Percentiles rank a stretch among this genome's conserved stretches.
Evolutionary conservation across 2,797 vertebrate species (phyloP).

Genomic region (Cephalopachus bancanus): DNA sequence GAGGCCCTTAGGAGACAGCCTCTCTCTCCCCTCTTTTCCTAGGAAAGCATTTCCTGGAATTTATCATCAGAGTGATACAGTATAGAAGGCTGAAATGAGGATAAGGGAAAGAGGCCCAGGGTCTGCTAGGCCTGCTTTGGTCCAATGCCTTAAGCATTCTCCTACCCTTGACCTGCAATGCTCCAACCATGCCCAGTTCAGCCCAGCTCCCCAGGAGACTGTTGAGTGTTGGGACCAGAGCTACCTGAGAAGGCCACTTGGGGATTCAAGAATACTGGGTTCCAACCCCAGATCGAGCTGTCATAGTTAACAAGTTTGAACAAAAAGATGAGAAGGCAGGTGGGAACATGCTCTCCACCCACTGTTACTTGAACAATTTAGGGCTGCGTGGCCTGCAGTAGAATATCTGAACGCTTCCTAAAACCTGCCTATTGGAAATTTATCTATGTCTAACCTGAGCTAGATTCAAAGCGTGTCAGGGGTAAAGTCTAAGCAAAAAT

Average conservation of each 20-base stretch:
- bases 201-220: not conserved
- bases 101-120: not conserved
- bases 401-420: too few species aligned
- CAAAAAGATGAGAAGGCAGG: not conserved
- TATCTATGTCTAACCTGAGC: too few species aligned
- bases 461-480: too few species aligned
- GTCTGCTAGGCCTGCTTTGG: not conserved
- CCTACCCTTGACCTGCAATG: not conserved
- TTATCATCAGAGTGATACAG: not conserved
- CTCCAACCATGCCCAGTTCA: not conserved
- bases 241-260: not conserved
- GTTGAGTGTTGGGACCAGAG: not conserved
- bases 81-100: not conserved
- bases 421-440: too few species aligned
- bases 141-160: not conserved
- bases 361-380: conserved; percentile 18
- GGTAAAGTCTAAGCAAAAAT: too few species aligned
- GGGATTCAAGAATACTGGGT: not conserved
- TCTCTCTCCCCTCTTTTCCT: not conserved
- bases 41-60: conserved; percentile 9
- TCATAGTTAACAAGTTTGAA: not conserved
- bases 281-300: not conserved
- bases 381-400: not conserved
- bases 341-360: not conserved
- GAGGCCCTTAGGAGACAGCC: not conserved